Evolutionary conservation across 1,140 invertebrate genomes (phyloP).

Genomic region (Panagrolaimus sp.): DNA sequence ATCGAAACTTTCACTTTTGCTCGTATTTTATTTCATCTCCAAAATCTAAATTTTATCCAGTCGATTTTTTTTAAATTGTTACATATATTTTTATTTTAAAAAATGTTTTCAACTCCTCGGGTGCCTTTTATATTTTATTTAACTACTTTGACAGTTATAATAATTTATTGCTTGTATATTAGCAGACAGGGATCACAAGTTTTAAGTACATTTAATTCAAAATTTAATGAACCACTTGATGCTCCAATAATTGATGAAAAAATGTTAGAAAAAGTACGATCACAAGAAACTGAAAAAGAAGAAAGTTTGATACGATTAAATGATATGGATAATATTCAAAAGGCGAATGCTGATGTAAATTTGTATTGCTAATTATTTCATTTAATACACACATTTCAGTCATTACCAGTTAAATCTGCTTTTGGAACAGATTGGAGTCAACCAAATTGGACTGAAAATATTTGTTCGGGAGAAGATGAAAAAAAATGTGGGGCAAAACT

Average conservation of each 20-base stretch:
- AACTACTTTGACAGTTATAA: too few relatives aligned
- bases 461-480: not conserved
- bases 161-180: too few relatives aligned
- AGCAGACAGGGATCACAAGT: too few relatives aligned
- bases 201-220: too few relatives aligned
- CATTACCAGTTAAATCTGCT: not conserved
- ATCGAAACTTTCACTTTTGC: too few relatives aligned
- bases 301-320: slow-evolving; percentile 3
- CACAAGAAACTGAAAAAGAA: not conserved
- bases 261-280: slow-evolving; percentile 11
- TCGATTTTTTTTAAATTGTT: too few relatives aligned
- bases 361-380: not conserved
- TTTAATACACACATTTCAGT: not conserved
- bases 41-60: too few relatives aligned
- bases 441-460: not conserved
- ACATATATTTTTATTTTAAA: too few relatives aligned
- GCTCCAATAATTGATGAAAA: not conserved
- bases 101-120: too few relatives aligned
- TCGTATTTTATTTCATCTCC: too few relatives aligned
- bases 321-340: not conserved
- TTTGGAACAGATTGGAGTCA: not conserved
- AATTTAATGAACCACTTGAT: too few relatives aligned
- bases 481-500: not conserved
- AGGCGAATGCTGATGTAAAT: not conserved
- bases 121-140: too few relatives aligned